These are phyloP conservation scores for Ganaspis sp. DNA, from an alignment of 1,140 invertebrate species.

Conservation along the genomic window DNA sequence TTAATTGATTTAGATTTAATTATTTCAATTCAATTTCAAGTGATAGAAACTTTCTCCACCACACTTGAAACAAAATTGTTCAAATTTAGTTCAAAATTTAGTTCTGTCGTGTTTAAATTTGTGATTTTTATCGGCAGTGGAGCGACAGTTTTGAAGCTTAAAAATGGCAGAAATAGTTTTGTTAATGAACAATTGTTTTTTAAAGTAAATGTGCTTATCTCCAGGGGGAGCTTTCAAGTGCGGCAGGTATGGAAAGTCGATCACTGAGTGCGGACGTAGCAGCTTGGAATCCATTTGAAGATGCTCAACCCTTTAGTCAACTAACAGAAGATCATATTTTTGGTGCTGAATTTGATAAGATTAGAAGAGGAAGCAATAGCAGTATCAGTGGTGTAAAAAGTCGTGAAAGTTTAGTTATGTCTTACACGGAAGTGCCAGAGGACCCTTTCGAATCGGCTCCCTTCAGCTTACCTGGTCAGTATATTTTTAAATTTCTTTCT, in stretches of 20 bases:
- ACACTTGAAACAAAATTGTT: no score
- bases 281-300: conserved; percentile 91
- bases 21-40: no score
- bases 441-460: conserved; percentile 90
- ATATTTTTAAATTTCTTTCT: no score
- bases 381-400: conserved; percentile 89
- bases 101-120: no score
- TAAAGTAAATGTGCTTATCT: conserved; percentile 24
- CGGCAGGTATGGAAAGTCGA: conserved; percentile 73
- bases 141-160: no score
- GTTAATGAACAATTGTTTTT: conserved; percentile 11
- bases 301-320: conserved; percentile 83
- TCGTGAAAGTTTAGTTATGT: conserved; percentile 85
- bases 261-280: conserved; percentile 80
- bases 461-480: conserved; percentile 84
- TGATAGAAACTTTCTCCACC: no score
- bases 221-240: conserved; percentile 74
- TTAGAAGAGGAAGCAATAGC: conserved; percentile 87
- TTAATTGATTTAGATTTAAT: no score
- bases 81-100: no score
- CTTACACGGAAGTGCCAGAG: conserved; percentile 80
- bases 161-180: no score
- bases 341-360: conserved; percentile 91
- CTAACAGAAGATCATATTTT: conserved; percentile 91
- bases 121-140: no score